Evolutionary conservation across 2,888 invertebrate species (phyloP), one percentile per base, ranked within the genome.

Genomic region (Thelaira solivaga): DNA sequence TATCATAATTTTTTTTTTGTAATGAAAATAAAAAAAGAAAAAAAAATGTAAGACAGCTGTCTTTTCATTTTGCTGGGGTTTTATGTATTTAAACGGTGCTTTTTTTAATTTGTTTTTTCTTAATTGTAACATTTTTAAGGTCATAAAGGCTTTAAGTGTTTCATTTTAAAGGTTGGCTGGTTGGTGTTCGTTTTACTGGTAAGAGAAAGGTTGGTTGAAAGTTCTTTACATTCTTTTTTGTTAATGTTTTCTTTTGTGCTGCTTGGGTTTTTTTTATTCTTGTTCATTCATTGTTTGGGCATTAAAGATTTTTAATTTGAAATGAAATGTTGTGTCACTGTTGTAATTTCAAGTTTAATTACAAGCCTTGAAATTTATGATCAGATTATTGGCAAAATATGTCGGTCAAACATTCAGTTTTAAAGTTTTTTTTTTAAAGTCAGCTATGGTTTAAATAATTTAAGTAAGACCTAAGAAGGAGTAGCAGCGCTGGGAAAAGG

Each of bases 51-150:
- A 34, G 72, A 62, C 67, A 72, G 76, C 62, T 62, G 71, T 68
- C 69, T 64, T 76, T 69, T 59, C 20, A 36, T 43, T 34, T 72
- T 43, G n/a, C 26, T 36, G 41, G 39, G 31, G 7, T 34, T 69
- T 59, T 20, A 13, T 26, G 34, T 47, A 26, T 61, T 64, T 36
- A 57, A 67, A 55, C 31, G 36, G 34, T 57, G 18, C 16, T 36
- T 45, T 51, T 49, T 61, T 16, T 4, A 13, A 34, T 59, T 39
- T 41, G 4, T 45, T 26, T 53, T 69, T 76, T 51, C 64, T 57
- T 77, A 71, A 76, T 76, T 72, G 72, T 18, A 49, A 72, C 39
- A 45, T 61, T 67, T 65, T 77, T 67, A 71, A 62, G 64, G 45
- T 55, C 67, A 55, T 55, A 24, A 71, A 59, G 39, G 51, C 41